A percentile compares a stretch with the other conserved stretches of the same genome.
Conservation (phyloP, 64 coral and sea anemone genomes). For the Stichodactyla mertensii region DNA sequence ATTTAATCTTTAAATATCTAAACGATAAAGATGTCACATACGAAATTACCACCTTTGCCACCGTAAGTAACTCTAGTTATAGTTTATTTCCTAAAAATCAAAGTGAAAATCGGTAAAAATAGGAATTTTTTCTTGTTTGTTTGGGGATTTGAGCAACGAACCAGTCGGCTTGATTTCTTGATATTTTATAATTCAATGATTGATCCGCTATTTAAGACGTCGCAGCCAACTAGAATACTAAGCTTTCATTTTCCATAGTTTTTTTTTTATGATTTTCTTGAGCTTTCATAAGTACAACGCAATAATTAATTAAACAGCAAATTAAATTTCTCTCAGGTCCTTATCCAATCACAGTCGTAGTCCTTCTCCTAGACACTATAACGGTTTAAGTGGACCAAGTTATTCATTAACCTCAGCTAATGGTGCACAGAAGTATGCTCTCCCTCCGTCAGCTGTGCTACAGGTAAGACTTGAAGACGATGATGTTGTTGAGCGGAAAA, state of each 20-base stretch:
- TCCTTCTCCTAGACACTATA: slow-evolving; percentile 55
- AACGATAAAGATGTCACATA: slow-evolving; percentile 62
- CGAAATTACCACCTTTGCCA: slow-evolving; percentile 77
- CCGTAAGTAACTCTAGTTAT: slow-evolving; percentile 56
- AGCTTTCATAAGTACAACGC: background rate
- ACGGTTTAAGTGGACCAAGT: slow-evolving; percentile 71
- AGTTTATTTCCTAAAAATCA: background rate
- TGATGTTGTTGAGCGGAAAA: no score
- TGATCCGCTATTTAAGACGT: no score
- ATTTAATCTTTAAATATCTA: background rate
- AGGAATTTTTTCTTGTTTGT: background rate
- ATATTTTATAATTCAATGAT: no score
- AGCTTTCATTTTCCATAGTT: background rate
- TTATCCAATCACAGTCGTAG: background rate
- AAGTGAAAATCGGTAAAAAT: background rate
- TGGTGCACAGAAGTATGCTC: slow-evolving; percentile 63
- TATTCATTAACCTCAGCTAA: slow-evolving; percentile 53
- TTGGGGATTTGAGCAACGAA: background rate
- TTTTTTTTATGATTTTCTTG: background rate
- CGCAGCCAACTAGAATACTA: background rate
- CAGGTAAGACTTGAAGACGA: slow-evolving; percentile 36
- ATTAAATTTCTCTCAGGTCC: background rate
- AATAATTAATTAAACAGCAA: no score
- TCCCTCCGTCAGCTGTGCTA: slow-evolving; percentile 66
- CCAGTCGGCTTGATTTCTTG: no score